phyloP scores from a whole-genome alignment of 2,797 vertebrate genomes.

The Galaxias olidus region DNA sequence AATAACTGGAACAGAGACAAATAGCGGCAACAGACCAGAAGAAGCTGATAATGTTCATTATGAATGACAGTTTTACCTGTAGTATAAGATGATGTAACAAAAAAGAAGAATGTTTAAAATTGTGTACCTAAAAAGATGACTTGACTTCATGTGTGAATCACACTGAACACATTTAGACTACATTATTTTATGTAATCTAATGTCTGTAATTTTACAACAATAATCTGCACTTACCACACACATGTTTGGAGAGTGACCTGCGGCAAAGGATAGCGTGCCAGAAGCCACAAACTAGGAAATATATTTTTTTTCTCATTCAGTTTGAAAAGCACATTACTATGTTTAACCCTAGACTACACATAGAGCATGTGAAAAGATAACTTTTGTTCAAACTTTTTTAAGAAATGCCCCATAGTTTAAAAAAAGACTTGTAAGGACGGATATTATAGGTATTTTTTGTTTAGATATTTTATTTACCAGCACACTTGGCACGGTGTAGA shows the following conservation, averaged over 20 bases:
- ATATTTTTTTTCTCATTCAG: not conserved
- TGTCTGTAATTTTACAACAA: too few relatives aligned
- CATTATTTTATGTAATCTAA: too few relatives aligned
- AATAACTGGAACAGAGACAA: accelerated
- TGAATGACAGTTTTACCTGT: slow-evolving; percentile 72
- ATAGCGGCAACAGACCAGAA: slow-evolving; percentile 54
- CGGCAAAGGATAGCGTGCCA: slow-evolving; percentile 64
- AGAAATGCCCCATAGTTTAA: too few relatives aligned
- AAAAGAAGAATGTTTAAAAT: not conserved
- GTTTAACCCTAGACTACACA: too few relatives aligned
- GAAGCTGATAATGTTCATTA: slow-evolving; percentile 70
- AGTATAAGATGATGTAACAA: not conserved
- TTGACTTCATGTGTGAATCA: not conserved
- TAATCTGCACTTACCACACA: slow-evolving; percentile 58
- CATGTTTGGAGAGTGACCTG: slow-evolving; percentile 69
- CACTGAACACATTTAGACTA: not conserved
- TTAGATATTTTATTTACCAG: slow-evolving; percentile 62
- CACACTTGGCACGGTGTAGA: slow-evolving; percentile 37
- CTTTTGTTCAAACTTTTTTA: too few relatives aligned
- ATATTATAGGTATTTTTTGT: too few relatives aligned
- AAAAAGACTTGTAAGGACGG: too few relatives aligned
- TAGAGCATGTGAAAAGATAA: too few relatives aligned
- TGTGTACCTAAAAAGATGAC: not conserved
- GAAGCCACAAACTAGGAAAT: slow-evolving; percentile 62
- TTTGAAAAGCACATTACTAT: too few relatives aligned